Evolutionary conservation across 2,113 vertebrate genomes (phyloP).

Genomic region (Psammodynastes pulverulentus): DNA sequence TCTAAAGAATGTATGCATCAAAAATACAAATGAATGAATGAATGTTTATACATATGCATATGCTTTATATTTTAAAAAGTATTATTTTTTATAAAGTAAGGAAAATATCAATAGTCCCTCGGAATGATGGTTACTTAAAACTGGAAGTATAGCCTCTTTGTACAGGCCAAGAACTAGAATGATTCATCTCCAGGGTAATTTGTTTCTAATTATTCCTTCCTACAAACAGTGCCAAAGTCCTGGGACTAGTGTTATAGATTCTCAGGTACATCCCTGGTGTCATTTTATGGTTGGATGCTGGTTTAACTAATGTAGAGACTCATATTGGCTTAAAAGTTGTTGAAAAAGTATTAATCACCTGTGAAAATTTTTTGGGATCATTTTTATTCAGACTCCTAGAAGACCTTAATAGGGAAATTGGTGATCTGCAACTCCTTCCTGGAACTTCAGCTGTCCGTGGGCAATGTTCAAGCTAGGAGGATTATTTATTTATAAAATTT

Average conservation of each 20-base stretch:
- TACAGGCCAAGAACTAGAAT: not conserved
- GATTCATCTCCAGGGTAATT: not conserved
- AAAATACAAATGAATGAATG: not conserved
- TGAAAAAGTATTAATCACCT: not conserved
- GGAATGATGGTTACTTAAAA: not conserved
- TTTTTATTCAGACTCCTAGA: not conserved
- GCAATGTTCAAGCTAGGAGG: not conserved
- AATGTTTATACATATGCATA: not conserved
- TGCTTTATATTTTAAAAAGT: not conserved
- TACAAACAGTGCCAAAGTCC: not conserved
- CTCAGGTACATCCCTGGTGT: not conserved
- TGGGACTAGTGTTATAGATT: not conserved
- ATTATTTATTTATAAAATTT: not conserved
- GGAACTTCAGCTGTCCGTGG: not conserved
- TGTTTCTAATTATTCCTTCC: not conserved
- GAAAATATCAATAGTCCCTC: not conserved
- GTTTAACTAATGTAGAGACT: not conserved
- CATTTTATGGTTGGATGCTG: not conserved
- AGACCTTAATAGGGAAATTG: not conserved
- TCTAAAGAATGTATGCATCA: not conserved
- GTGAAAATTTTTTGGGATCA: not conserved
- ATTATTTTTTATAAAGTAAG: not conserved
- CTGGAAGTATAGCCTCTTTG: not conserved
- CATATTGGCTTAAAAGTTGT: not conserved
- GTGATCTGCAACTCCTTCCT: not conserved